phyloP scores from a whole-genome alignment of 2,797 vertebrate species.

The Enteromius radiatus region DNA sequence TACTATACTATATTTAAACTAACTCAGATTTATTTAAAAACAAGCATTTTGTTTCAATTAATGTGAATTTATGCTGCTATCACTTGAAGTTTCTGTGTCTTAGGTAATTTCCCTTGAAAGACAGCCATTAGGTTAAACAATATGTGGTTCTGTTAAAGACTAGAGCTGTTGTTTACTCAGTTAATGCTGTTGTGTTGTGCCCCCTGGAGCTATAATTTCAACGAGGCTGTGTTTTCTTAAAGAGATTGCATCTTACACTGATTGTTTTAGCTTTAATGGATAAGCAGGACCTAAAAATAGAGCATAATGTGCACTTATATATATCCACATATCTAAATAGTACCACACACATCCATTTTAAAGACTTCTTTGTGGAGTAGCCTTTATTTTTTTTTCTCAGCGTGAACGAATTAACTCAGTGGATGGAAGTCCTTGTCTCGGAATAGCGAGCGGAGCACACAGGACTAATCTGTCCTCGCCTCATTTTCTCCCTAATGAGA shows the following conservation, averaged over 20 bases:
- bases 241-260: neutral
- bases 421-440: slow-evolving; percentile 10
- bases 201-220: slow-evolving; percentile 16
- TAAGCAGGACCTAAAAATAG: neutral
- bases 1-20: neutral
- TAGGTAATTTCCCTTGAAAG: neutral
- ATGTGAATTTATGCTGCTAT: neutral
- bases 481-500: slow-evolving; percentile 62
- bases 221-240: slow-evolving; percentile 10
- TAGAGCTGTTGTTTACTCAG: slow-evolving; percentile 2
- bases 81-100: neutral
- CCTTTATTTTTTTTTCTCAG: neutral
- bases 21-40: neutral
- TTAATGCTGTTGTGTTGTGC: slow-evolving; percentile 12
- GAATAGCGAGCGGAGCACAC: slow-evolving; percentile 9
- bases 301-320: neutral
- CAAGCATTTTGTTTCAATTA: neutral
- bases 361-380: neutral
- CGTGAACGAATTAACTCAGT: slow-evolving; percentile 4
- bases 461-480: slow-evolving; percentile 36
- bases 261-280: slow-evolving; percentile 16
- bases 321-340: neutral
- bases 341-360: neutral
- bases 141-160: slow-evolving; percentile 3
- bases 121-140: neutral